Percentiles rank a stretch among this genome's conserved stretches.
These are phyloP conservation scores for Hanleya hanleyi DNA, from an alignment of 2,888 invertebrate genomes.

Conservation along the genomic window DNA sequence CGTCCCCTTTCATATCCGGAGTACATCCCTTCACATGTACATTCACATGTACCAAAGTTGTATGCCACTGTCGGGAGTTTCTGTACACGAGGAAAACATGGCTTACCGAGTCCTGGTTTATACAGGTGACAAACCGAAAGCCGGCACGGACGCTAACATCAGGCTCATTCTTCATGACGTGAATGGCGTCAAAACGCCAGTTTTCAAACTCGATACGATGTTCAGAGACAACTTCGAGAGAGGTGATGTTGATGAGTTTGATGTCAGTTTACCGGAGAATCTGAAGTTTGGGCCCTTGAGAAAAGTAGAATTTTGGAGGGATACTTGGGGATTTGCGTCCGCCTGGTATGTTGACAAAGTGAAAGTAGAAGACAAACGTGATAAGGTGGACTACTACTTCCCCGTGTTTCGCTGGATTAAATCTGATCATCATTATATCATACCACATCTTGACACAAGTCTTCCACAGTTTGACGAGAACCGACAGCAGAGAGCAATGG, in stretches of 20 bases:
- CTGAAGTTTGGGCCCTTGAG: constrained; percentile 42
- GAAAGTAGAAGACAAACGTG: constrained; percentile 53
- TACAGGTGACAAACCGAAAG: constrained; percentile 73
- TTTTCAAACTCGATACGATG: constrained; percentile 67
- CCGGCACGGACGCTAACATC: constrained; percentile 74
- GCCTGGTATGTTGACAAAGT: constrained; percentile 73
- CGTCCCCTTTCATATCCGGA: no score
- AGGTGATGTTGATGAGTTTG: constrained; percentile 69
- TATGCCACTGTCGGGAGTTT: no score
- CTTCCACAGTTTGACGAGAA: constrained; percentile 73
- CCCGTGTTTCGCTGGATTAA: constrained; percentile 74
- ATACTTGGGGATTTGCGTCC: constrained; percentile 65
- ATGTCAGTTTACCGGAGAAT: constrained; percentile 31
- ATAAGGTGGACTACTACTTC: constrained; percentile 57
- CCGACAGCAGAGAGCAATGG: constrained; percentile 64
- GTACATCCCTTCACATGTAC: no score
- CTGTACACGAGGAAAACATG: neutral
- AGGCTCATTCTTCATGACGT: constrained; percentile 70
- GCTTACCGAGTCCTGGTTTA: constrained; percentile 50
- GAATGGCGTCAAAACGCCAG: constrained; percentile 58
- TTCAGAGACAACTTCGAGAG: constrained; percentile 70
- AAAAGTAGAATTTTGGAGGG: constrained; percentile 72
- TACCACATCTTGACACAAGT: constrained; percentile 70
- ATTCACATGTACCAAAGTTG: no score
- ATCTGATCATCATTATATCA: constrained; percentile 65